A percentile compares a stretch with the other conserved stretches of the same genome.
These are phyloP conservation scores for Gastracanthus pulcherrimus DNA, from an alignment of 2,888 invertebrate species.

Conservation along the genomic window DNA sequence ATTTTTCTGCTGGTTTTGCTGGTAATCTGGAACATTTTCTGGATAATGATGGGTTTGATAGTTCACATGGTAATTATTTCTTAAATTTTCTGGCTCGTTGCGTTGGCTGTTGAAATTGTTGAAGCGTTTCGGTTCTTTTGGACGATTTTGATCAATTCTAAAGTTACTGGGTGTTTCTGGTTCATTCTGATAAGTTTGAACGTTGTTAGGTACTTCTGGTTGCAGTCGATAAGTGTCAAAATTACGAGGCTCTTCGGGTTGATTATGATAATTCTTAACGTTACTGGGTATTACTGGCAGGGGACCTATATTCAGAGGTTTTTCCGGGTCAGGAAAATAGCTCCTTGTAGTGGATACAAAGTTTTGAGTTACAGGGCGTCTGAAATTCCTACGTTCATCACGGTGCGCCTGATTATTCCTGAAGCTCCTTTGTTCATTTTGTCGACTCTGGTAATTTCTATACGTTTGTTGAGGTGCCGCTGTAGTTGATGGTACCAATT, in stretches of 20 bases:
- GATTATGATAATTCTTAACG: not conserved
- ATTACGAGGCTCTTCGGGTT: not conserved
- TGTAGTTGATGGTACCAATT: not conserved
- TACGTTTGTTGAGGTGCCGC: not conserved
- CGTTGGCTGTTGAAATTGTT: not conserved
- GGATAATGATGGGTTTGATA: slow-evolving; percentile 39
- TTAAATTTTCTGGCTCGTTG: not conserved
- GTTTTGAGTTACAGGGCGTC: not conserved
- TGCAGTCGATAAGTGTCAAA: not conserved
- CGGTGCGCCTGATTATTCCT: not conserved
- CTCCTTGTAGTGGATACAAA: not conserved
- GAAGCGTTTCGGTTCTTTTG: not conserved
- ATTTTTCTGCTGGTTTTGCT: not conserved
- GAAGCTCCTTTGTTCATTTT: not conserved
- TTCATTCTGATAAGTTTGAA: not conserved
- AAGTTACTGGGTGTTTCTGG: not conserved
- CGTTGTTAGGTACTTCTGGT: not conserved
- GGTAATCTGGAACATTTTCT: not conserved
- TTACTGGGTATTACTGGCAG: not conserved
- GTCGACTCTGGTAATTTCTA: not conserved
- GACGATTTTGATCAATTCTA: not conserved
- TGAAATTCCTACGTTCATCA: slow-evolving; percentile 1
- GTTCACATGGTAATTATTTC: slow-evolving; percentile 22
- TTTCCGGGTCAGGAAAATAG: not conserved
- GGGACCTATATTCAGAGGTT: not conserved